A percentile compares a stretch with the other conserved stretches of the same genome.
Conservation (phyloP, 2,797 vertebrate genomes). For the Sternarchorhynchus goeldii region DNA sequence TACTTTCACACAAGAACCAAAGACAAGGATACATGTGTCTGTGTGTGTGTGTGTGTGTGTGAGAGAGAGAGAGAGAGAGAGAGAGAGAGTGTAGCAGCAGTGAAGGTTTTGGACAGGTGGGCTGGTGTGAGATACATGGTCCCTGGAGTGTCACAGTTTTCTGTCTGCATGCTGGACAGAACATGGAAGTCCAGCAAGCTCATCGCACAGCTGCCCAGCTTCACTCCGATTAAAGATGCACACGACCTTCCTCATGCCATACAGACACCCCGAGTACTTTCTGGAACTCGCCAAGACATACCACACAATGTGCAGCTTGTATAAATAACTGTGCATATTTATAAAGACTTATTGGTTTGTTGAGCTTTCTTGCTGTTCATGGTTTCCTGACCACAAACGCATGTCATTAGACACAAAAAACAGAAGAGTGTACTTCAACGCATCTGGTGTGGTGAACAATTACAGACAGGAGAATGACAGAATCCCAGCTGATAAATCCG, state of each 20-base stretch:
- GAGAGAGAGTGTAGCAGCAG: neutral
- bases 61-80: conserved; percentile 23
- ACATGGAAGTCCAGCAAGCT: too few species aligned
- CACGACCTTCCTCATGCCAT: neutral
- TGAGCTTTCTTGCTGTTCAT: too few species aligned
- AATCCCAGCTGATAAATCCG: neutral
- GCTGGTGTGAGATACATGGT: neutral
- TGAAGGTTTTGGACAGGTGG: neutral
- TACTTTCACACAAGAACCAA: too few species aligned
- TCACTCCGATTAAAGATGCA: neutral
- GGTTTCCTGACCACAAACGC: neutral
- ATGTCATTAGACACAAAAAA: conserved; percentile 6
- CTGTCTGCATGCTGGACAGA: neutral
- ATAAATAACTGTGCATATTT: too few species aligned
- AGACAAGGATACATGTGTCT: too few species aligned
- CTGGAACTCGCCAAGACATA: neutral
- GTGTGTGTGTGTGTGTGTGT: too few species aligned
- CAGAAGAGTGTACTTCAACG: neutral
- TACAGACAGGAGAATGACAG: neutral
- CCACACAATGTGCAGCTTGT: too few species aligned
- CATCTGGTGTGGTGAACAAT: neutral
- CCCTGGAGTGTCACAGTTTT: neutral
- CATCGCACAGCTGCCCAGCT: too few species aligned
- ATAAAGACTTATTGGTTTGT: too few species aligned
- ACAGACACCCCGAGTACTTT: neutral